A percentile compares a stretch with the other conserved stretches of the same genome.
Evolutionary conservation across 1,140 invertebrate genomes (phyloP).

Genomic region (Branchinecta lindahli): DNA sequence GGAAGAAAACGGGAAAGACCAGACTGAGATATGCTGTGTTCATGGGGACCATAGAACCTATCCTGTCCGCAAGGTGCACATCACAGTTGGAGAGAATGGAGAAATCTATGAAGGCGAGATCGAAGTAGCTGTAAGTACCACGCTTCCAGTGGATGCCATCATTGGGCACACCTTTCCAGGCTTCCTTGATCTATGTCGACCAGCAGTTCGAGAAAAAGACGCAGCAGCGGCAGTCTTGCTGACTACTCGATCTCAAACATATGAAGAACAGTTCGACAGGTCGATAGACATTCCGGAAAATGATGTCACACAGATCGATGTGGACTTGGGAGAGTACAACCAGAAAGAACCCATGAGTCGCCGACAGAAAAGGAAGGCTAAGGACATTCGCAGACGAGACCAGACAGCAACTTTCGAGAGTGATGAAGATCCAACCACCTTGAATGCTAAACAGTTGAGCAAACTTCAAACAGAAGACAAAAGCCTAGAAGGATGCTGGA

Average conservation of each 20-base stretch:
- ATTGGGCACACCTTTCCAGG: not conserved
- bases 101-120: not conserved
- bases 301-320: not conserved
- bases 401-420: not conserved
- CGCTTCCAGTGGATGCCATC: not conserved
- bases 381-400: not conserved
- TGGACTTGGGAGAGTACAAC: not conserved
- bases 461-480: not conserved
- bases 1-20: not conserved
- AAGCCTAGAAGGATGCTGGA: not conserved
- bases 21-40: not conserved
- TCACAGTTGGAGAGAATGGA: not conserved
- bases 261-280: not conserved
- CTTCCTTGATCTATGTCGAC: not conserved
- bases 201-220: not conserved
- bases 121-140: not conserved
- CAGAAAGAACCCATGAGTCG: not conserved
- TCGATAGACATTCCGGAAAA: not conserved
- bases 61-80: not conserved
- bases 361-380: not conserved
- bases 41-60: not conserved
- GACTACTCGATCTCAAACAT: not conserved
- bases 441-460: not conserved
- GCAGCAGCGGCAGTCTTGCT: not conserved
- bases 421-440: not conserved